phyloP scores from a whole-genome alignment of 2,888 invertebrate genomes.

The Eledona agricola region DNA sequence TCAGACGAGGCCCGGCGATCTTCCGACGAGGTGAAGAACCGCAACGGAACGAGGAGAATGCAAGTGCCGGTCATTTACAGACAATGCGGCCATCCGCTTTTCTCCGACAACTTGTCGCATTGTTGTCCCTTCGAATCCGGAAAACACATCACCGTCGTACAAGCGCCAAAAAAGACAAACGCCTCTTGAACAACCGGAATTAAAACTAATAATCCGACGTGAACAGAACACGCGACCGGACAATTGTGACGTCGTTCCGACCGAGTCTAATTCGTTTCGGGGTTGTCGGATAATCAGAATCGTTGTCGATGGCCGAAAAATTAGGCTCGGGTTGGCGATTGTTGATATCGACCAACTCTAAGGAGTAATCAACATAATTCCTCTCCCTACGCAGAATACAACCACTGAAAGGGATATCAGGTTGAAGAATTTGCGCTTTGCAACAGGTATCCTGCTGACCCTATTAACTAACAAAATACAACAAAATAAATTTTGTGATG shows the following conservation, averaged over 20 bases:
- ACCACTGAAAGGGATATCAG: too few relatives aligned
- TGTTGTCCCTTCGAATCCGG: not conserved
- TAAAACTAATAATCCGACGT: conserved; percentile 27
- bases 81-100: conserved; percentile 49
- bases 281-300: conserved; percentile 13
- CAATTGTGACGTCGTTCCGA: conserved; percentile 22
- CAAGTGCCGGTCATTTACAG: conserved; percentile 49
- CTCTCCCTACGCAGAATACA: too few relatives aligned
- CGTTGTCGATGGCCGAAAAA: conserved; percentile 8
- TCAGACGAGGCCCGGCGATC: conserved; percentile 40
- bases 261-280: conserved; percentile 14
- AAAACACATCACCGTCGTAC: too few relatives aligned
- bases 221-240: conserved; percentile 20
- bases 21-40: conserved; percentile 53
- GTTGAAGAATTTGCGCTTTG: too few relatives aligned
- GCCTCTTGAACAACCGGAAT: conserved; percentile 13
- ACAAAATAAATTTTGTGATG: too few relatives aligned
- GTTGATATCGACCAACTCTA: too few relatives aligned
- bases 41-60: conserved; percentile 50
- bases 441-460: too few relatives aligned
- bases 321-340: too few relatives aligned
- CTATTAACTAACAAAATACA: too few relatives aligned
- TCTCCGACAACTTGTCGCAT: conserved; percentile 24
- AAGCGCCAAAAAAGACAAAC: conserved; percentile 17
- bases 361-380: too few relatives aligned